These are phyloP conservation scores for Barypeithes pellucidus DNA, from an alignment of 2,888 invertebrate species.

Conservation along the genomic window DNA sequence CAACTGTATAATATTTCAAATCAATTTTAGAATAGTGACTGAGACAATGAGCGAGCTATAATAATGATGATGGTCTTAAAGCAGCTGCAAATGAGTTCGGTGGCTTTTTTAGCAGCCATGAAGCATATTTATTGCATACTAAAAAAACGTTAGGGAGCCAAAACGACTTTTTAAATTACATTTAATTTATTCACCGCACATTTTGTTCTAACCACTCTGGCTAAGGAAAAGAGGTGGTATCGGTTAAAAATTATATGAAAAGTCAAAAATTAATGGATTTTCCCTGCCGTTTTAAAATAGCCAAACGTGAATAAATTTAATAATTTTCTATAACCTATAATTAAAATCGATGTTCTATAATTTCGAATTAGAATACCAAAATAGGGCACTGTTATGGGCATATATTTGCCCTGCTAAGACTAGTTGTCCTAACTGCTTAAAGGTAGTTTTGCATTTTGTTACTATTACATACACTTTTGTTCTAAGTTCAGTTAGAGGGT, in stretches of 20 bases:
- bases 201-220: background rate
- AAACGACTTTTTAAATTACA: background rate
- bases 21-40: background rate
- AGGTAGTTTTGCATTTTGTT: no score
- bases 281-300: background rate
- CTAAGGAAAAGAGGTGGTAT: background rate
- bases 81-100: slow-evolving; percentile 3
- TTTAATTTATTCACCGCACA: slow-evolving; percentile 13
- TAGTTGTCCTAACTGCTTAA: no score
- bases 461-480: no score
- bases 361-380: no score
- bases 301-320: background rate
- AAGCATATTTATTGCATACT: background rate
- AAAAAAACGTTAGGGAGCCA: background rate
- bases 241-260: background rate
- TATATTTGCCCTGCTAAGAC: no score
- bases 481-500: no score
- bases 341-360: no score
- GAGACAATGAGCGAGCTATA: background rate
- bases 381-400: no score
- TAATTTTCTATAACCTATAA: background rate
- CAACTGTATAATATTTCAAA: background rate
- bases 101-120: background rate
- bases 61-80: background rate
- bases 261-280: background rate